These are phyloP conservation scores for Sialia sialis DNA, from an alignment of 2,113 vertebrate species.

Conservation along the genomic window DNA sequence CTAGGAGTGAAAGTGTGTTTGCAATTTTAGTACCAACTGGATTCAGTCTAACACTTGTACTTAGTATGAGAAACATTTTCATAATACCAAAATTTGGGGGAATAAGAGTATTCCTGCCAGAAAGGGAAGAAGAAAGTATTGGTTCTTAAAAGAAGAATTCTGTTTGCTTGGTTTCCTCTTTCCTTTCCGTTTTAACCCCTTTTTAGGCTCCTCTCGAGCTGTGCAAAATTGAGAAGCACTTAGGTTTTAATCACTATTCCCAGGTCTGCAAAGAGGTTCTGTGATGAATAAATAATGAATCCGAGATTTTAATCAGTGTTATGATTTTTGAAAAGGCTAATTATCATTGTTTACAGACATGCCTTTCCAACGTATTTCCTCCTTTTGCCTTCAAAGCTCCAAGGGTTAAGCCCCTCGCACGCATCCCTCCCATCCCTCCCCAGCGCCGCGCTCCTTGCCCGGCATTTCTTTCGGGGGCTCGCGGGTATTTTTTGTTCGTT, in stretches of 20 bases:
- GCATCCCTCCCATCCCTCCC: neutral
- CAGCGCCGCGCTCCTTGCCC: neutral
- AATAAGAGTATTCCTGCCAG: conserved; percentile 65
- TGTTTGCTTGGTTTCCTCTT: conserved; percentile 60
- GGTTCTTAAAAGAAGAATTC: conserved; percentile 53
- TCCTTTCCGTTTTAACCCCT: conserved; percentile 61
- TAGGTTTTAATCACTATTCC: conserved; percentile 71
- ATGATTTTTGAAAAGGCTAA: conserved; percentile 71
- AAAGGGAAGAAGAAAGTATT: conserved; percentile 66
- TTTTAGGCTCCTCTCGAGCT: conserved; percentile 12
- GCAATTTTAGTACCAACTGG: conserved; percentile 69
- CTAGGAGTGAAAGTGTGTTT: conserved; percentile 68
- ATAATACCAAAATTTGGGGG: conserved; percentile 66
- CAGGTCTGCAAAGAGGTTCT: conserved; percentile 71
- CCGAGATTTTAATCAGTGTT: conserved; percentile 70
- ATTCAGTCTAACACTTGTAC: conserved; percentile 71
- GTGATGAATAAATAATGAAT: conserved; percentile 76
- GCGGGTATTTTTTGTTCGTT: neutral
- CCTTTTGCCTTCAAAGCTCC: conserved; percentile 28
- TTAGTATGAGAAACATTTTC: conserved; percentile 69
- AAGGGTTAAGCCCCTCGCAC: conserved; percentile 28
- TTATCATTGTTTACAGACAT: conserved; percentile 67
- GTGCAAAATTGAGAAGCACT: conserved; percentile 10
- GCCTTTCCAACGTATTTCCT: neutral
- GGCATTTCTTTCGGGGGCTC: neutral